Base-by-base conservation (phyloP, 2,113 vertebrate species). In the Oenanthe melanoleuca region DNA sequence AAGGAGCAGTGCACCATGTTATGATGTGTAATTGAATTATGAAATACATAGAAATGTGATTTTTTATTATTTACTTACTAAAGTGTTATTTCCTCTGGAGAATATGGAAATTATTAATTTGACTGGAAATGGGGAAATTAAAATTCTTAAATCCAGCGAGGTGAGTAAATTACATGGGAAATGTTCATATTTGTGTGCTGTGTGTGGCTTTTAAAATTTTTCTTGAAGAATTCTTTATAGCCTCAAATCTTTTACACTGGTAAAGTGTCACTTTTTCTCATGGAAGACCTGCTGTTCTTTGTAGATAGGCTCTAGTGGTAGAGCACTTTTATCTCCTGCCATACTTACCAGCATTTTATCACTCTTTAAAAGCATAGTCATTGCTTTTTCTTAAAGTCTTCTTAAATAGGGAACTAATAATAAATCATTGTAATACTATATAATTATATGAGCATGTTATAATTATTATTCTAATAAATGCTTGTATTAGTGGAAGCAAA, bases 111-210 rank as follows among this genome's bases (percentile, higher is more conserved):
- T 86, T 0, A 52, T 59, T 89, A 21, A 31, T 83, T 91, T 86
- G 11, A 82, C 20, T 57, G 11, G 38, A 72, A 86, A 31, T 42
- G 6, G 44, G 72, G 75, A 86, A 89, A 63, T 14, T 19, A 55
- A 75, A 67, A 45, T 83, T 71, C 24, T 79, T 71, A 31, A 59
- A 59, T 61, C 24, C 13, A 22, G 9, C 67, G 38, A 63, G 14
- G 12, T 57, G 53, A 71, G 12, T 60, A 57, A 78, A 61, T 73
- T 52, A 38, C 3, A 0, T 34, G 21, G 21, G n/a, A 74, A 88
- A 23, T 47, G 4, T 70, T 78, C 0, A 0, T 69, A 29, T 60
- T 60, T 2, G 0, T 15, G 22, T 70, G 16, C 25, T 87, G 21
- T 6, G 5, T 10, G 17, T 28, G 26, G 10, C 9, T 44, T 70